Evolutionary conservation across 2,888 invertebrate species (phyloP).

Genomic region (Embidobia sp.): DNA sequence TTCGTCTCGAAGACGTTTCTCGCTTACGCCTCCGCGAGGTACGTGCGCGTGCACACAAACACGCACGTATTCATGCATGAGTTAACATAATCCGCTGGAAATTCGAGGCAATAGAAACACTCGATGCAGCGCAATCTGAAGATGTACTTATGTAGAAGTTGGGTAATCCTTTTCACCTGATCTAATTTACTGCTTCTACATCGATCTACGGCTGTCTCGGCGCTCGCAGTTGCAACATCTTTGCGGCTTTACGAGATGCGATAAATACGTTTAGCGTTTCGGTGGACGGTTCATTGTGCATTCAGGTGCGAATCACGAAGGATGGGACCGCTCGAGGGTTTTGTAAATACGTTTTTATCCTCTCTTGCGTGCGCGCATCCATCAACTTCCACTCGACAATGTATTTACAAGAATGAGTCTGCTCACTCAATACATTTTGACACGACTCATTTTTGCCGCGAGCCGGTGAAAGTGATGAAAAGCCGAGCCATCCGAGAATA

Average conservation of each 20-base stretch:
- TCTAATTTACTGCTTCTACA: conserved; percentile 79
- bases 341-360: conserved; percentile 51
- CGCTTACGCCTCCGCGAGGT: background rate
- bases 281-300: conserved; percentile 64
- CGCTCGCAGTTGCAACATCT: conserved; percentile 69
- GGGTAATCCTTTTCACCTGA: conserved; percentile 78
- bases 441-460: conserved; percentile 20
- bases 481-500: too few relatives aligned
- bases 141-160: conserved; percentile 73
- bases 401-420: conserved; percentile 29
- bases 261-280: conserved; percentile 66
- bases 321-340: conserved; percentile 43
- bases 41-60: conserved; percentile 2
- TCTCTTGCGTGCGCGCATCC: conserved; percentile 41
- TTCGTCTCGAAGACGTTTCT: conserved; percentile 25
- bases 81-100: conserved; percentile 63
- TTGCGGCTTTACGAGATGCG: conserved; percentile 69
- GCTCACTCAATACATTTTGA: conserved; percentile 30
- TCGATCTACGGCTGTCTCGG: conserved; percentile 77
- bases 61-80: conserved; percentile 37
- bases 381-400: conserved; percentile 37
- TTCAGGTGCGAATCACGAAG: conserved; percentile 60
- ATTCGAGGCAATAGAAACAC: conserved; percentile 69
- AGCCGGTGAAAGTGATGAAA: conserved; percentile 18
- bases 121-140: conserved; percentile 66